A percentile compares a stretch with the other conserved stretches of the same genome.
Evolutionary conservation across 2,797 vertebrate species (phyloP).

Genomic region (Mionectes olivaceus): DNA sequence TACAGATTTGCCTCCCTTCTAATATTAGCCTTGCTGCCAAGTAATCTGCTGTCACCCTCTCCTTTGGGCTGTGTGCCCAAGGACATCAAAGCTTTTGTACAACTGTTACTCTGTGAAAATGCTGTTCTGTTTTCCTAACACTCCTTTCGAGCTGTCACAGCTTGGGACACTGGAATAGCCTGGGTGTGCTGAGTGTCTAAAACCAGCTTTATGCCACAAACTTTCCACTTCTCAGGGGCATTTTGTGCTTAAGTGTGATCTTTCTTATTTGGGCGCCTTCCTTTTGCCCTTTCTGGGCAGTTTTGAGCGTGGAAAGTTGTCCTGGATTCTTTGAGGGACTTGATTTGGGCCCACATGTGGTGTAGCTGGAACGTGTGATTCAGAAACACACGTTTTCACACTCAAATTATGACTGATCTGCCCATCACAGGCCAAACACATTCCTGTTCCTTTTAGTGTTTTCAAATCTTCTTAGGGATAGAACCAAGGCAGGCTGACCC

Average conservation of each 20-base stretch:
- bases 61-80: constrained; percentile 20
- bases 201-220: not conserved
- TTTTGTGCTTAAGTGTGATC: not conserved
- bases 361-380: not conserved
- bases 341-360: not conserved
- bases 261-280: not conserved
- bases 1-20: constrained; percentile 44
- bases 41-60: constrained; percentile 53
- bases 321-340: not conserved
- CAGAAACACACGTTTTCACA: not conserved
- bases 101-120: constrained; percentile 22
- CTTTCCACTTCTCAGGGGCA: not conserved
- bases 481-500: not conserved
- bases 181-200: not conserved
- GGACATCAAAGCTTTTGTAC: not conserved
- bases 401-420: not conserved
- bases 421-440: not conserved
- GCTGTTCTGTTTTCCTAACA: not conserved
- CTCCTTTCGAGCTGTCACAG: not conserved
- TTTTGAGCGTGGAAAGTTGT: not conserved
- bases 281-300: not conserved
- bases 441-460: not conserved
- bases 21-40: constrained; percentile 68
- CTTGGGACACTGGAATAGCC: not conserved
- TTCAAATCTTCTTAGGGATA: not conserved